Conservation (phyloP, 2,113 vertebrate species). For the Brienomyrus longianalis region DNA sequence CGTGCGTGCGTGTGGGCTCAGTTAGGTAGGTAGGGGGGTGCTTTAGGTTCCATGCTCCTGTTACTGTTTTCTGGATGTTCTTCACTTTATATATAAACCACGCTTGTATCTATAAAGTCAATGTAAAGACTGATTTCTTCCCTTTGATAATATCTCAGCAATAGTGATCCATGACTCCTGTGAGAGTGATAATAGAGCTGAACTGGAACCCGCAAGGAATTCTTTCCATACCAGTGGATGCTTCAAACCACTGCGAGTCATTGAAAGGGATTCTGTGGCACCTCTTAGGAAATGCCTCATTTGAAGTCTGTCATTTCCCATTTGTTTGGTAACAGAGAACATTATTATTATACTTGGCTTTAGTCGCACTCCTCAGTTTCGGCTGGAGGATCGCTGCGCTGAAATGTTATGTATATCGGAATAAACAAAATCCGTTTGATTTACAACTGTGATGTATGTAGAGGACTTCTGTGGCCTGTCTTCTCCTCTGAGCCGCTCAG, state of each 20-base stretch:
- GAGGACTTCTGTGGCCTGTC: background rate
- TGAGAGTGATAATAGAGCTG: background rate
- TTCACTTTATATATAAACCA: background rate
- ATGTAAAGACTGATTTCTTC: background rate
- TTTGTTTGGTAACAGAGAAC: conserved; percentile 3
- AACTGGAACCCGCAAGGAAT: background rate
- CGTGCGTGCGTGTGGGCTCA: background rate
- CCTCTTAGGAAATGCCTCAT: background rate
- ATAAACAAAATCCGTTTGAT: background rate
- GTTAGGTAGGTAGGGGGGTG: background rate
- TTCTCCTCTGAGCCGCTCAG: background rate
- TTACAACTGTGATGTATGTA: background rate
- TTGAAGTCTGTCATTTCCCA: conserved; percentile 4
- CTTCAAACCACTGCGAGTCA: background rate
- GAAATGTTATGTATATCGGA: background rate
- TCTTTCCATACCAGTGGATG: background rate
- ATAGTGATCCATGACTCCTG: background rate
- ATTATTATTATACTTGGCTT: conserved; percentile 13
- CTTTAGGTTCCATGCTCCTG: background rate
- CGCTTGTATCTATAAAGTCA: background rate
- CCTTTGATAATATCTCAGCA: background rate
- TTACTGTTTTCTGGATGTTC: background rate
- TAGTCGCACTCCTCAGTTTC: background rate
- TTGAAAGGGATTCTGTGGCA: background rate
- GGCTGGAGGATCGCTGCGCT: background rate